Base-by-base conservation (phyloP, 2,113 vertebrate genomes). In the Desmodus rotundus region DNA sequence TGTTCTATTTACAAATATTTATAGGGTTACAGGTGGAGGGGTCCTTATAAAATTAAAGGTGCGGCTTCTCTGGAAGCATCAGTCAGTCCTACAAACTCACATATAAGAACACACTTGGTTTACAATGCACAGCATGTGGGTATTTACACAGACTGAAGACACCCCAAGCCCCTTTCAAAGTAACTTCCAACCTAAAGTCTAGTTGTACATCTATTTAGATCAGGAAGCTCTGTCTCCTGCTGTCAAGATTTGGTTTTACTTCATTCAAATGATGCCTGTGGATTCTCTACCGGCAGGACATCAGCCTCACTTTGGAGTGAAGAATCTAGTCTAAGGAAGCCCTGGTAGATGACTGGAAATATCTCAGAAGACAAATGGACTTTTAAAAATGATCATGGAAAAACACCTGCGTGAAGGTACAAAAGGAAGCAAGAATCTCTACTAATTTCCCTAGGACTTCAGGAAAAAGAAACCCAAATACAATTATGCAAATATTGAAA, bases 1-100 rank as follows among this genome's bases (percentile, higher is more conserved):
- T 94, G 93, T 97, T 98, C 90, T 98, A 98, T 98, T 97, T 98
- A 98, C 97, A 98, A 94, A 96, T 97, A 97, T 96, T 97, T 98
- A 97, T 97, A 98, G 97, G 94, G 95, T 94, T 97, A 87, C 38
- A 85, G 91, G 97, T 97, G 94, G 73, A 97, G 87, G 96, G 95
- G 74, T 96, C 83, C 93, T 98, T 98, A 98, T 47, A 98, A 97
- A 98, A 97, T 96, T 82, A 96, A 96, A 98, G 97, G 97, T 98
- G 98, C 97, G 82, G 97, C 95, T 97, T 97, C 97, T 97, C 76
- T 94, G 96, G 97, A 97, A 98, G 96, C 97, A 96, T 96, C 96
- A 97, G 95, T 95, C 96, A 96, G 89, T 96, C 96, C 93, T 97
- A 97, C 91, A 97, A 96, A 97, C 95, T 97, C 97, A 97, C 94